Percentiles rank a stretch among this genome's conserved stretches.
These are phyloP conservation scores for Kryphioiulus occultus DNA, from an alignment of 2,888 invertebrate species.

Conservation along the genomic window DNA sequence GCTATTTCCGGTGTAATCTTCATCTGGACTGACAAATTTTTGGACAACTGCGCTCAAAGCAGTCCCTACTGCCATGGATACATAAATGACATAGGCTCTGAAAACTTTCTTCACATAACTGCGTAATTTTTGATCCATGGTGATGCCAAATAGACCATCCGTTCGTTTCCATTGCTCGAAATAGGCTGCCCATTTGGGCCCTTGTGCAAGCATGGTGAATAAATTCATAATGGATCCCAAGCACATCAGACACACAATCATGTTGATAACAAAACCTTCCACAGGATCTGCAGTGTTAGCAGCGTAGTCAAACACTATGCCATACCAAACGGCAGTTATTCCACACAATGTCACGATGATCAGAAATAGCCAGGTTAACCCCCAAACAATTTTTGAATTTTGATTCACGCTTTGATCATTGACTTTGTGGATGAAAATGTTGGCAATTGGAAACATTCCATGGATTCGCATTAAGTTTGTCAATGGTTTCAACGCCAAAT, in stretches of 20 bases:
- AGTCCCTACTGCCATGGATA: background rate
- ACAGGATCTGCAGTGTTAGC: background rate
- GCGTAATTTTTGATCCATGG: background rate
- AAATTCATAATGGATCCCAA: background rate
- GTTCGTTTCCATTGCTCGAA: background rate
- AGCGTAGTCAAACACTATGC: background rate
- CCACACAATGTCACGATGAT: background rate
- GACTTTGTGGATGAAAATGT: background rate
- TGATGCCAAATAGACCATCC: background rate
- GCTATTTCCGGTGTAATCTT: background rate
- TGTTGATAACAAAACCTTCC: background rate
- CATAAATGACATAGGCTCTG: background rate
- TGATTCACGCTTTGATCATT: background rate
- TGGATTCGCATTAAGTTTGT: background rate
- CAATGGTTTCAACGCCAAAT: background rate
- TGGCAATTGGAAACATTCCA: background rate
- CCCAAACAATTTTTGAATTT: background rate
- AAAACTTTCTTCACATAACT: background rate
- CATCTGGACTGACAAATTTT: background rate
- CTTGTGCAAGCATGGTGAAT: background rate
- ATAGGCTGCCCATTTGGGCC: background rate
- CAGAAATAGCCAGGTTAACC: background rate
- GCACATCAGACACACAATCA: background rate
- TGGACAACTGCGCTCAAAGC: background rate
- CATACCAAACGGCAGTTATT: background rate